Percentiles rank a stretch among this genome's conserved stretches.
Conservation (phyloP, 1,140 invertebrate genomes). For the Magallana angulata region DNA sequence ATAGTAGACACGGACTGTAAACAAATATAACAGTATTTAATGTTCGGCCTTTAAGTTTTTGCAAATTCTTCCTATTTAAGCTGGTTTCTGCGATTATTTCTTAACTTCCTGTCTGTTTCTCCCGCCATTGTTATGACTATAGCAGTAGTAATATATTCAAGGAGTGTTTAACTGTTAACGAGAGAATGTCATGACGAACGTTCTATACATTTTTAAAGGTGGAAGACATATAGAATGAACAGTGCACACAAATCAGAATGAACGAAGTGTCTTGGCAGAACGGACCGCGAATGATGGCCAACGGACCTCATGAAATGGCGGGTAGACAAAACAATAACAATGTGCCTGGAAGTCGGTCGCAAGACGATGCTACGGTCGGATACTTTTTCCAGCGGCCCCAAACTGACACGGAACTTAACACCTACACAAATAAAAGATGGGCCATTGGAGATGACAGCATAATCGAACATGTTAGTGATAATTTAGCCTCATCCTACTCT, state of each 20-base stretch:
- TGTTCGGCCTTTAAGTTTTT: slow-evolving; percentile 21
- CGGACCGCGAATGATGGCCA: slow-evolving; percentile 69
- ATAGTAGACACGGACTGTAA: not conserved
- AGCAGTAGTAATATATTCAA: slow-evolving; percentile 39
- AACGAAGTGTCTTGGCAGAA: slow-evolving; percentile 74
- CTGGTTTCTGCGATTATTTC: slow-evolving; percentile 28
- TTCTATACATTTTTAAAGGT: slow-evolving; percentile 59
- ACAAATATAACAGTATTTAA: slow-evolving; percentile 37
- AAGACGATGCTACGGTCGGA: slow-evolving; percentile 92
- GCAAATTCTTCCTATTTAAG: slow-evolving; percentile 34
- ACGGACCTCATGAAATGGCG: slow-evolving; percentile 68
- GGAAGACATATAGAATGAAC: slow-evolving; percentile 68
- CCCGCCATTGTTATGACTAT: slow-evolving; percentile 68
- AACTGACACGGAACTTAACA: slow-evolving; percentile 86
- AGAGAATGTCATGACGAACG: slow-evolving; percentile 35
- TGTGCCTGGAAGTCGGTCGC: slow-evolving; percentile 72
- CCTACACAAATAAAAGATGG: slow-evolving; percentile 86
- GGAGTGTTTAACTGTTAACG: slow-evolving; percentile 25
- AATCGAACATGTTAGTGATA: slow-evolving; percentile 82
- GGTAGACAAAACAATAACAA: slow-evolving; percentile 63
- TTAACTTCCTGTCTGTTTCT: slow-evolving; percentile 58
- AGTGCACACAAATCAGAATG: slow-evolving; percentile 74
- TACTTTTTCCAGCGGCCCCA: slow-evolving; percentile 92
- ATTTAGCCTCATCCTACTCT: no score
- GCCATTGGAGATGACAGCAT: slow-evolving; percentile 89